These are phyloP conservation scores for Xestia c-nigrum DNA, from an alignment of 2,888 invertebrate genomes.

Conservation along the genomic window DNA sequence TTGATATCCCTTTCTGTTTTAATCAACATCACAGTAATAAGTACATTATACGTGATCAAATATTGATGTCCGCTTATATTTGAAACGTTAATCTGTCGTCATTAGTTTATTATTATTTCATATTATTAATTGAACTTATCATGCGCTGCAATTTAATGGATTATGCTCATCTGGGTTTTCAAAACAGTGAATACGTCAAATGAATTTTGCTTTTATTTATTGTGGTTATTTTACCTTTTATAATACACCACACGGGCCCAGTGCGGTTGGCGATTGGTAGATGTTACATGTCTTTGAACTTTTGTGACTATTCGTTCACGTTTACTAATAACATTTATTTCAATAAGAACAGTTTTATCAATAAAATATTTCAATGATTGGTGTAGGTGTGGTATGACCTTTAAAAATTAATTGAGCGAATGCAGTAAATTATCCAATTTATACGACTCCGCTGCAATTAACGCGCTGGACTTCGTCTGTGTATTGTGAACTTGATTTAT, in stretches of 20 bases:
- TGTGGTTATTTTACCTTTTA: background rate
- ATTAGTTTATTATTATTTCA: conserved; percentile 22
- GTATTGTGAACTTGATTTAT: conserved; percentile 43
- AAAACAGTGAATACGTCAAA: conserved; percentile 5
- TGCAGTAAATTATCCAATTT: conserved; percentile 54
- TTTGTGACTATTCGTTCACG: no score
- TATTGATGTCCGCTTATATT: background rate
- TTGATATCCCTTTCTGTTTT: background rate
- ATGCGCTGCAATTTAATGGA: conserved; percentile 10
- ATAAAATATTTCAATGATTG: conserved; percentile 6
- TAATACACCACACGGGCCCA: no score
- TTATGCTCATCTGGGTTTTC: background rate
- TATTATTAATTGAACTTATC: conserved; percentile 1
- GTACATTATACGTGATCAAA: background rate
- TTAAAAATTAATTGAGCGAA: conserved; percentile 45
- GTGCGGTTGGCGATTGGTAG: no score
- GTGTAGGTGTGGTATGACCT: conserved; percentile 20
- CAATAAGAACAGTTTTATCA: conserved; percentile 2
- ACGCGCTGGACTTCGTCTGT: conserved; percentile 22
- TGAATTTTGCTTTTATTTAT: background rate
- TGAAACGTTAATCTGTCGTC: conserved; percentile 28
- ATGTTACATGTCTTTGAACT: no score
- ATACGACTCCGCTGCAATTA: conserved; percentile 43
- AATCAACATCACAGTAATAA: background rate
- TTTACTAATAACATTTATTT: background rate